Base-by-base conservation (phyloP, 1,140 invertebrate genomes). In the Cheumatopsyche charites region DNA sequence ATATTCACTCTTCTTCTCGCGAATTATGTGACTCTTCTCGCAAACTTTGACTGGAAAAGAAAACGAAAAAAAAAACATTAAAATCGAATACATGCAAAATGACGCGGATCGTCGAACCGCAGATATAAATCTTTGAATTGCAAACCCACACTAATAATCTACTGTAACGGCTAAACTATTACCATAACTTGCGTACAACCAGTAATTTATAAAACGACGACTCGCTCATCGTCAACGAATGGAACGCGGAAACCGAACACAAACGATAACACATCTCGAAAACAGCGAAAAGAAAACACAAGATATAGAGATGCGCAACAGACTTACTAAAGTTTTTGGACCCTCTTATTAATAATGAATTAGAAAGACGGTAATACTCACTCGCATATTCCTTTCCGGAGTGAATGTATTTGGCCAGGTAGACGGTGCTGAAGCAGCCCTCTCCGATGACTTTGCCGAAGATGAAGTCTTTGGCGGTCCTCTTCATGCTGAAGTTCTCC, bases 381-480 rank as follows among this genome's bases (percentile, higher is more conserved):
- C 94, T 97, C 84, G 96, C 97, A 90, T 91, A 96, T 86, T 97
- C 94, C 78, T 91, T 92, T 75, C 88, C 88, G 21, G 90, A 92
- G 78, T 94, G 91, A 61, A 97, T 91, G 82, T 98, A 95, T 83
- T 95, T 96, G 41, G 94, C 95, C 71, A 97, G 85, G 84, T 94
- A 97, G 66, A 98, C 97, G 52, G 93, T 96, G 74, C 96, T 97
- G 82, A 95, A 98, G 80, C 96, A 97, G 69, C 97, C 97, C 84
- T 98, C 95, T 71, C 96, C 97, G 77, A 98, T 94, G 65, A 95
- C 88, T 85, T 96, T 97, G 29, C 95, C 94, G 86, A 98, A 98
- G 75, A 95, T 92, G 81, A 94, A 98, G 82, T 98, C 96, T 77
- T 90, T 89, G n/a, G 92, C 86, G 7, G 88, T 89, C 76, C 90